These are phyloP conservation scores for Melopsittacus undulatus DNA, from an alignment of 2,797 vertebrate genomes.

Conservation along the genomic window DNA sequence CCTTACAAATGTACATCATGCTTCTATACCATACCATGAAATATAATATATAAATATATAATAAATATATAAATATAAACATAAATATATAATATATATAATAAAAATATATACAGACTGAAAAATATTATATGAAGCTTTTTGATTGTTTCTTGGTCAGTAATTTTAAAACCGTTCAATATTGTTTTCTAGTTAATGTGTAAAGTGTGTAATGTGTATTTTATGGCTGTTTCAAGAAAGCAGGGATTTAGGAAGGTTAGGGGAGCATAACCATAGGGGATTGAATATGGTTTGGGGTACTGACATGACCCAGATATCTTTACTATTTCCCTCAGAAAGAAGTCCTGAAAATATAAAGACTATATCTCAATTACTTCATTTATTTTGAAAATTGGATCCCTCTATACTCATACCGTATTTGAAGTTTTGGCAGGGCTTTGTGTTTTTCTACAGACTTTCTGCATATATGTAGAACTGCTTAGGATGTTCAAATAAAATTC, in stretches of 20 bases:
- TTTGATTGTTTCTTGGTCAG: neutral
- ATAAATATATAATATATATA: no score
- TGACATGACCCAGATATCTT: neutral
- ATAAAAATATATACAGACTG: neutral
- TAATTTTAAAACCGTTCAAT: neutral
- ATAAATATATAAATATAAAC: no score
- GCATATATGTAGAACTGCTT: neutral
- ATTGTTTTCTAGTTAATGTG: neutral
- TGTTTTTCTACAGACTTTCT: neutral
- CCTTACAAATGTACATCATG: neutral
- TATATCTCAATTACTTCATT: neutral
- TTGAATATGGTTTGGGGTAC: neutral
- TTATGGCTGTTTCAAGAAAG: neutral
- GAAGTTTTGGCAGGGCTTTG: neutral
- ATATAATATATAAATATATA: no score
- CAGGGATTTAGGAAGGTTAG: neutral
- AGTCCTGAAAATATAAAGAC: neutral
- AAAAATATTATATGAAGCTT: neutral
- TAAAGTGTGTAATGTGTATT: neutral
- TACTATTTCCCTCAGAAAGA: neutral
- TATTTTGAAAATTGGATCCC: neutral
- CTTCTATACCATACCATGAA: neutral
- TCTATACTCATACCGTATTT: neutral
- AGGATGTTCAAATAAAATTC: neutral
- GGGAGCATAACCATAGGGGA: accelerated